Conservation (phyloP, 1,140 invertebrate genomes). For the Brevipalpus yothersi region DNA sequence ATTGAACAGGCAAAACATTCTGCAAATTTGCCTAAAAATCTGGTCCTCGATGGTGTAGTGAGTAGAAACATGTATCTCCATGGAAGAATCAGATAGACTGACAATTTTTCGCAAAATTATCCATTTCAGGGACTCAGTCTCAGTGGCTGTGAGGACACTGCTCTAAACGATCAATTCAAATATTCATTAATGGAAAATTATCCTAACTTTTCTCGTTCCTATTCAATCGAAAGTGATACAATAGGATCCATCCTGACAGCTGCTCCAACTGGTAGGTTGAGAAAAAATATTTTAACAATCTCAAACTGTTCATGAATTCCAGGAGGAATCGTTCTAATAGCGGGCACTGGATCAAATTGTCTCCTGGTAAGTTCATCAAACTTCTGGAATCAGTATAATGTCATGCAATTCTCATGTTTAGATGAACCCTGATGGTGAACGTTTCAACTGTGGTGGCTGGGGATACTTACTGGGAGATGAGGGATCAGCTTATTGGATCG, state of each 20-base stretch:
- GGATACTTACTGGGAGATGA: constrained; percentile 84
- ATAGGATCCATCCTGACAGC: constrained; percentile 54
- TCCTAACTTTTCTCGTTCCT: constrained; percentile 32
- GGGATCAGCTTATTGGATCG: constrained; percentile 55
- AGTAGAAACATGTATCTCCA: too few relatives aligned
- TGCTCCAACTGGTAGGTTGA: constrained; percentile 38
- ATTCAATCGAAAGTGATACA: constrained; percentile 54
- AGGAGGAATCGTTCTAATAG: constrained; percentile 73
- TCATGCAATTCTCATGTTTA: too few relatives aligned
- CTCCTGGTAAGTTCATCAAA: constrained; percentile 32
- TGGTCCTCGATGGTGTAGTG: too few relatives aligned
- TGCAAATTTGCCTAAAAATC: too few relatives aligned
- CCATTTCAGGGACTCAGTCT: too few relatives aligned
- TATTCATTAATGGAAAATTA: constrained; percentile 31
- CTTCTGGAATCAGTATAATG: too few relatives aligned
- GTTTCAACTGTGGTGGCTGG: constrained; percentile 72
- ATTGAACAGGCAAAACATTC: too few relatives aligned
- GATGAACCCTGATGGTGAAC: constrained; percentile 41
- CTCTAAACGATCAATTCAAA: constrained; percentile 40
- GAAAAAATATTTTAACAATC: too few relatives aligned
- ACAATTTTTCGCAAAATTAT: too few relatives aligned
- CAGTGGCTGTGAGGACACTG: constrained; percentile 46
- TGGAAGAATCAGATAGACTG: too few relatives aligned
- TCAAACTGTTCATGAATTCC: too few relatives aligned
- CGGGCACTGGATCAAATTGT: constrained; percentile 79